Conservation (phyloP, 2,797 vertebrate genomes). For the Sebastes umbrosus region DNA sequence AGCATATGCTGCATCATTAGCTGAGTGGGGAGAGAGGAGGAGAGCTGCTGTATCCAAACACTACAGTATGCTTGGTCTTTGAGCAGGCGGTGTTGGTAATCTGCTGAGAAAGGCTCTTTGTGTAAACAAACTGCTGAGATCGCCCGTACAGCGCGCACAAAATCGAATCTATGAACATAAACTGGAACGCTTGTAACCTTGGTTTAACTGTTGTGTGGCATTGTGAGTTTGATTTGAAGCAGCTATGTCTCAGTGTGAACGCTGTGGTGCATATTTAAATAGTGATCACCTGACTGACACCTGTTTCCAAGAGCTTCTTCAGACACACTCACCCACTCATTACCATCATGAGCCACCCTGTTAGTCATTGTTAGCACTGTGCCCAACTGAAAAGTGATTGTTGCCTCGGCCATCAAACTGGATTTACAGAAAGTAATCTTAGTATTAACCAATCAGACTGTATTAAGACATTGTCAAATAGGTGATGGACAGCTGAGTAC, state of each 20-base stretch:
- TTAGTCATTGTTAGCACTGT: not conserved
- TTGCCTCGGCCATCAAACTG: not conserved
- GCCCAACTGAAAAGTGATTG: not conserved
- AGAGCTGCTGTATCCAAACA: not conserved
- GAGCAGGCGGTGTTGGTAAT: not conserved
- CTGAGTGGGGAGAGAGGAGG: not conserved
- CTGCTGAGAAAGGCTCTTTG: conserved; percentile 2
- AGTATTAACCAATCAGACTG: not conserved
- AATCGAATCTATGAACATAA: conserved; percentile 10
- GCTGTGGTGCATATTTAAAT: not conserved
- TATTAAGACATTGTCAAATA: not conserved
- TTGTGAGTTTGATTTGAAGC: not conserved
- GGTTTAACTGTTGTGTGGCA: not conserved
- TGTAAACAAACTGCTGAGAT: conserved; percentile 12
- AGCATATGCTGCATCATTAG: not conserved
- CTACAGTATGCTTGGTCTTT: conserved; percentile 2
- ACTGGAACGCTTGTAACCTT: not conserved
- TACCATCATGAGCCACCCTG: not conserved
- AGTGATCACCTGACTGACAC: not conserved
- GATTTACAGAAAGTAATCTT: not conserved
- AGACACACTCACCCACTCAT: not conserved
- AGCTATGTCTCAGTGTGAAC: not conserved
- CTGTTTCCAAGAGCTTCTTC: not conserved
- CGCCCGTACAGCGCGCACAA: not conserved
- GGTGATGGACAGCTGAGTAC: not conserved